These are phyloP conservation scores for Oligia strigilis DNA, from an alignment of 2,888 invertebrate species.

Conservation along the genomic window DNA sequence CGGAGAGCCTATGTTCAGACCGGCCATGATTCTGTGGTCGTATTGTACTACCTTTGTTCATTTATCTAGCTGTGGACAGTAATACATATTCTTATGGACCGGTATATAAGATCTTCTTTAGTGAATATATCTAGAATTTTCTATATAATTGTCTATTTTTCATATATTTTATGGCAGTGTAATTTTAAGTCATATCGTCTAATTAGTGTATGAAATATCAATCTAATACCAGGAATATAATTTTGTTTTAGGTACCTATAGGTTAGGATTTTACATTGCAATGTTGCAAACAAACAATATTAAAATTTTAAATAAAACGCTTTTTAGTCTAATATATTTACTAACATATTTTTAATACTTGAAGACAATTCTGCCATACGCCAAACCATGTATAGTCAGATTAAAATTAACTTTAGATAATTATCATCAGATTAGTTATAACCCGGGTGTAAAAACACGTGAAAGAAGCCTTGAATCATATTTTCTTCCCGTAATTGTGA, in stretches of 20 bases:
- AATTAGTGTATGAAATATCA: conserved; percentile 41
- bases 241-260: background rate
- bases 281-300: conserved; percentile 28
- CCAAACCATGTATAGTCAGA: conserved; percentile 24
- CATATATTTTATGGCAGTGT: conserved; percentile 55
- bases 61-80: conserved; percentile 2
- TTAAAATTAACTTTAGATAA: background rate
- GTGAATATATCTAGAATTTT: conserved; percentile 24
- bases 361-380: background rate
- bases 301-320: conserved; percentile 33
- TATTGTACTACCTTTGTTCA: background rate
- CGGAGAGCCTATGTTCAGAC: conserved; percentile 1
- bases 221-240: conserved; percentile 42
- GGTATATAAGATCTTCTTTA: background rate
- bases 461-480: background rate
- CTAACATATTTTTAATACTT: conserved; percentile 21
- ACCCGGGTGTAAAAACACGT: background rate
- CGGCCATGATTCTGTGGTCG: background rate
- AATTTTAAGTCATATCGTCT: conserved; percentile 30
- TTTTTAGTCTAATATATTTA: conserved; percentile 31
- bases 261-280: conserved; percentile 21
- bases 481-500: background rate
- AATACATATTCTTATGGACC: background rate
- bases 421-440: background rate
- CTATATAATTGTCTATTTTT: conserved; percentile 33